Percentiles rank a stretch among this genome's conserved stretches.
Evolutionary conservation across 2,888 invertebrate species (phyloP).

Genomic region (Cheilosia soror): DNA sequence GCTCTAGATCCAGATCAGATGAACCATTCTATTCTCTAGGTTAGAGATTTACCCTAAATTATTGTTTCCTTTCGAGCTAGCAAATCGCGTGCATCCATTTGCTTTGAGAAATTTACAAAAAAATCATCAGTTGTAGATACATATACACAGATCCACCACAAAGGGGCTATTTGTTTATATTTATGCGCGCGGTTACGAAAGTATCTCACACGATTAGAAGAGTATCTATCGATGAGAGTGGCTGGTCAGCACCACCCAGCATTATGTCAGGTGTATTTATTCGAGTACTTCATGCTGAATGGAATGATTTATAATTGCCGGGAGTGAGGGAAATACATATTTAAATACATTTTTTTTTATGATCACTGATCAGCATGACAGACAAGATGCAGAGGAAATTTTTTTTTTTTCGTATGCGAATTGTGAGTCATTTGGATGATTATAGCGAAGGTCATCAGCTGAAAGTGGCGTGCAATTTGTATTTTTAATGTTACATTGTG

Average conservation of each 20-base stretch:
- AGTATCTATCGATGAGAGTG: constrained; percentile 34
- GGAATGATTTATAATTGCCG: constrained; percentile 18
- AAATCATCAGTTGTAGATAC: neutral
- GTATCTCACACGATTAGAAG: constrained; percentile 12
- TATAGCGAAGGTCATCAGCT: constrained; percentile 53
- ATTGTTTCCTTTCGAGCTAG: constrained; percentile 43
- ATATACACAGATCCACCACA: neutral
- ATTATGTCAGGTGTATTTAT: constrained; percentile 60
- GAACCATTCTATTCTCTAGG: neutral
- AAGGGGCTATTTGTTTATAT: constrained; percentile 5
- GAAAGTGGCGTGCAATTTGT: constrained; percentile 68
- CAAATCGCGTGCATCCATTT: constrained; percentile 50
- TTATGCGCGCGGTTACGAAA: constrained; percentile 5
- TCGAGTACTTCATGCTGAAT: constrained; percentile 46
- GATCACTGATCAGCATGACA: constrained; percentile 35
- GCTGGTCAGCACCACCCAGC: constrained; percentile 15
- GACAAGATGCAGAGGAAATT: constrained; percentile 21
- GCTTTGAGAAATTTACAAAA: constrained; percentile 1
- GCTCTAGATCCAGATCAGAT: constrained; percentile 12
- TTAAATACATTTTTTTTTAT: neutral
- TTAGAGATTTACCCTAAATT: constrained; percentile 53
- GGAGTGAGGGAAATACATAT: neutral
- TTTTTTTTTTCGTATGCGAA: constrained; percentile 16
- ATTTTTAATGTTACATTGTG: constrained; percentile 7
- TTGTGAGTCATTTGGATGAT: constrained; percentile 51